phyloP scores from a whole-genome alignment of 1,140 invertebrate species.

The Daktulosphaira vitifoliae region DNA sequence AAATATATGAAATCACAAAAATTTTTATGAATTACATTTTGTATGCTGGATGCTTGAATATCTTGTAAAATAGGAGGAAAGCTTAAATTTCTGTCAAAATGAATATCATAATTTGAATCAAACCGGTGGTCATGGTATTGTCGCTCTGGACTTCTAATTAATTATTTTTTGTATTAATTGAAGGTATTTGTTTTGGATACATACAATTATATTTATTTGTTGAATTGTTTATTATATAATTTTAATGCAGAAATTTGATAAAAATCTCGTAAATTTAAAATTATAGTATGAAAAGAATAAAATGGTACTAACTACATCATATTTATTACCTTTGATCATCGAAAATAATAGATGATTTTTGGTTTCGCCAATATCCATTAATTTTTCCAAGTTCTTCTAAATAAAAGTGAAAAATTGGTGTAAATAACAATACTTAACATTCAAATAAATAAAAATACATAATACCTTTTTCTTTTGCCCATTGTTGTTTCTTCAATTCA shows the following conservation, averaged over 20 bases:
- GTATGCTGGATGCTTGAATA: constrained; percentile 2
- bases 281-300: too few relatives aligned
- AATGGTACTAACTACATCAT: too few relatives aligned
- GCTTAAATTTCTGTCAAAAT: constrained; percentile 8
- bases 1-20: not conserved
- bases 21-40: not conserved
- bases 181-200: too few relatives aligned
- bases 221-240: too few relatives aligned
- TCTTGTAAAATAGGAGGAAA: constrained; percentile 17
- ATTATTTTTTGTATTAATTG: too few relatives aligned
- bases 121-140: not conserved
- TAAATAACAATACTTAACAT: too few relatives aligned
- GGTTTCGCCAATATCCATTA: constrained; percentile 19
- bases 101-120: not conserved
- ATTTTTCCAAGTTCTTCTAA: constrained; percentile 15
- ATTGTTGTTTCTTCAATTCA: constrained; percentile 65
- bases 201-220: too few relatives aligned
- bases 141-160: too few relatives aligned
- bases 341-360: constrained; percentile 12
- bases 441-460: not conserved
- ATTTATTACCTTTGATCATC: constrained; percentile 10
- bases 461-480: constrained; percentile 62
- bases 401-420: too few relatives aligned
- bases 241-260: not conserved
- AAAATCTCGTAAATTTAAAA: too few relatives aligned